phyloP scores from a whole-genome alignment of 2,888 invertebrate species.

The Drosophila bunnanda region DNA sequence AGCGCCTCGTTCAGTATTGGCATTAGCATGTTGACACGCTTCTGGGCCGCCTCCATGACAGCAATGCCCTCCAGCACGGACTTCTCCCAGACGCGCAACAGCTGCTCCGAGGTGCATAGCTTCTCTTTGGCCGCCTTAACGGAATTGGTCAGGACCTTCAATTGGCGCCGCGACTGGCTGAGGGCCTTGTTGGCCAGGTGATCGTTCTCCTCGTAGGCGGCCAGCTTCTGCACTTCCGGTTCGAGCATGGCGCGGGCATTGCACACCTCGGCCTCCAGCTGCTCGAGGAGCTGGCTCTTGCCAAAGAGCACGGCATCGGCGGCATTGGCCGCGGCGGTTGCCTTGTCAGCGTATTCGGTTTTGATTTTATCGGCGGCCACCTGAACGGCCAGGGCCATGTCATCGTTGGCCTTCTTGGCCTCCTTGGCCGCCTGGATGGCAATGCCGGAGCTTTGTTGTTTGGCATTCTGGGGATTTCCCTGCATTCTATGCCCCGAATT shows the following conservation, averaged over 20 bases:
- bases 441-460: slow-evolving; percentile 87
- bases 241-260: slow-evolving; percentile 88
- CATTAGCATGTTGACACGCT: slow-evolving; percentile 87
- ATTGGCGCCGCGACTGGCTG: slow-evolving; percentile 86
- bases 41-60: slow-evolving; percentile 88
- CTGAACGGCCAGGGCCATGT: slow-evolving; percentile 89
- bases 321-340: slow-evolving; percentile 89
- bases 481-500: not conserved
- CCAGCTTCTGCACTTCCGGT: slow-evolving; percentile 87
- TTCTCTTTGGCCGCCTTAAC: slow-evolving; percentile 86
- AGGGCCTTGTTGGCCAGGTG: slow-evolving; percentile 87
- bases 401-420: slow-evolving; percentile 81
- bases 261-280: slow-evolving; percentile 88
- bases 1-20: slow-evolving; percentile 87
- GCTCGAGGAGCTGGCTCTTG: slow-evolving; percentile 88
- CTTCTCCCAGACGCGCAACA: slow-evolving; percentile 86
- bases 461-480: slow-evolving; percentile 39
- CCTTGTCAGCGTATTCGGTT: slow-evolving; percentile 89
- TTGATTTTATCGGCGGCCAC: slow-evolving; percentile 89
- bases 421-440: slow-evolving; percentile 90
- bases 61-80: slow-evolving; percentile 88
- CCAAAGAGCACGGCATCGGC: slow-evolving; percentile 89
- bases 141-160: slow-evolving; percentile 84
- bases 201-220: slow-evolving; percentile 87
- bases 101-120: slow-evolving; percentile 87